These are phyloP conservation scores for Sorex araneus DNA, from an alignment of 2,113 vertebrate species.

Conservation along the genomic window DNA sequence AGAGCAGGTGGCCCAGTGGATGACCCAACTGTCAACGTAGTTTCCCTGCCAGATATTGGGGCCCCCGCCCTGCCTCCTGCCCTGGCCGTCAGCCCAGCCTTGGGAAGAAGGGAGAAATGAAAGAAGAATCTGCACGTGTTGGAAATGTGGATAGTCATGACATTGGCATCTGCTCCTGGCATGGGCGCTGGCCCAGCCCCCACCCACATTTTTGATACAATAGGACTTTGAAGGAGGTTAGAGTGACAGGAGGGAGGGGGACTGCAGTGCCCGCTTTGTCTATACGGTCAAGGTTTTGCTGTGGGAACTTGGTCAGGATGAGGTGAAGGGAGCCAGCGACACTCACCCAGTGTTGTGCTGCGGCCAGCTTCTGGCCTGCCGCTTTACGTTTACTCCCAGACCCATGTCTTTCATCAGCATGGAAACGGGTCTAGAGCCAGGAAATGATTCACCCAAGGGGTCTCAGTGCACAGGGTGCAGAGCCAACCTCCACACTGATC, in stretches of 20 bases:
- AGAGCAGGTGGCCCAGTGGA: slow-evolving; percentile 2
- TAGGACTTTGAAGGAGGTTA: slow-evolving; percentile 61
- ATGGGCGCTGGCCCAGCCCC: background rate
- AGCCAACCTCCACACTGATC: too few species aligned
- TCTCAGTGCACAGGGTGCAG: too few species aligned
- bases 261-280: slow-evolving; percentile 10
- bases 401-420: too few species aligned
- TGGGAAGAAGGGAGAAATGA: slow-evolving; percentile 52
- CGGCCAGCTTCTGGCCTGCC: background rate
- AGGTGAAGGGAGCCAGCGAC: slow-evolving; percentile 35
- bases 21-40: slow-evolving; percentile 37
- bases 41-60: slow-evolving; percentile 67
- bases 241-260: background rate
- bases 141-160: slow-evolving; percentile 37
- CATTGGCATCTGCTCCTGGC: slow-evolving; percentile 57
- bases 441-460: too few species aligned
- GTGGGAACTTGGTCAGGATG: background rate
- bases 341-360: background rate
- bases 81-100: slow-evolving; percentile 67
- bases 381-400: slow-evolving; percentile 7
- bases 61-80: slow-evolving; percentile 39
- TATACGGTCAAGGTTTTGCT: slow-evolving; percentile 8
- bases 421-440: too few species aligned
- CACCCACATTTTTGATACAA: slow-evolving; percentile 67
- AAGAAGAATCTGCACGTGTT: slow-evolving; percentile 65